Evolutionary conservation across 2,888 invertebrate species (phyloP), one percentile per base, ranked within the genome.

Genomic region (Chrysolina oricalcia): DNA sequence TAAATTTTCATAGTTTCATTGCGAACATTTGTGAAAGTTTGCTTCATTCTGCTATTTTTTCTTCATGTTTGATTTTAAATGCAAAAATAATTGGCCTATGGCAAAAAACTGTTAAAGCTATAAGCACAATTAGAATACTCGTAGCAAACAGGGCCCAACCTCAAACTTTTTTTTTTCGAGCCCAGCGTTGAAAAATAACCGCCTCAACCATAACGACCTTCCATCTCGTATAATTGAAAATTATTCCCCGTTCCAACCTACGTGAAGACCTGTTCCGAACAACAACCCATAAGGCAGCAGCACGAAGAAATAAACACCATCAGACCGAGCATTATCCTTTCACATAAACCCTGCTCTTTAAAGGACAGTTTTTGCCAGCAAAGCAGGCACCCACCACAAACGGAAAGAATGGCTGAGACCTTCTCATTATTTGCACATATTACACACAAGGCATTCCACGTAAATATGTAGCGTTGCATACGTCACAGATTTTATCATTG

Each of bases 271-370:
- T 40, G 53, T 41, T 41, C 43, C 35, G 59, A 74, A 74, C 69
- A 71, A 76, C 74, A 76, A 73, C 64, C 76, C 71, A 74, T 76
- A 75, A 78, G 72, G 62, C 71, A 78, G 59, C 59, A n/a, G 71
- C 59, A 73, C 64, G 72, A 73, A 78, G 72, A 72, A 78, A 67
- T 67, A 78, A 79, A 78, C 75, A 75, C 77, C 75, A 80, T 78
- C 77, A 76, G 74, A 75, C 62, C 70, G 73, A 62, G 81, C 79
- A 78, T 82, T 86, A 87, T 85, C 86, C 86, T 87, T 84, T 86
- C 85, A 83, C 84, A 87, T 88, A 88, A 88, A 88, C 80, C 86
- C 82, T 83, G 83, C 83, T 85, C 82, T 88, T 88, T 88, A 88
- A 85, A 85, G 84, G 83, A 84, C 80, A 79, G 81, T 85, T 83